These are phyloP conservation scores for Stomatorhinus ivindoensis DNA, from an alignment of 2,113 vertebrate species.

Conservation along the genomic window DNA sequence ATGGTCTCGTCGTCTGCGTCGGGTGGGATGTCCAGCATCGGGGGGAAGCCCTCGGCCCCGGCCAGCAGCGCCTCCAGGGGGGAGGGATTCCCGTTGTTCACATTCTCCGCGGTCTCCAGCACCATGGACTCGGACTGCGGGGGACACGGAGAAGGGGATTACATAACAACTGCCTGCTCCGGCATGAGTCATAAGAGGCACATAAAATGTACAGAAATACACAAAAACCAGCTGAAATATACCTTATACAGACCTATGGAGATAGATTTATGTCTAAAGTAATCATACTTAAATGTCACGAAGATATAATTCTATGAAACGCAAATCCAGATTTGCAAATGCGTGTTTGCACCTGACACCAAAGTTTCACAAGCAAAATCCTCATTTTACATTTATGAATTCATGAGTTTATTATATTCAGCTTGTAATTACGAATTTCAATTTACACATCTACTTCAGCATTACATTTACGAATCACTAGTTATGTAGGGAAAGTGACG, in stretches of 20 bases:
- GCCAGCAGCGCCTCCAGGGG: constrained; percentile 92
- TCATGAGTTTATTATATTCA: not conserved
- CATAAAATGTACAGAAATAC: not conserved
- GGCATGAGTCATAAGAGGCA: not conserved
- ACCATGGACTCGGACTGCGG: constrained; percentile 94
- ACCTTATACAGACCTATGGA: not conserved
- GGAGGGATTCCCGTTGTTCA: constrained; percentile 95
- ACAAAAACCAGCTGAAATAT: not conserved
- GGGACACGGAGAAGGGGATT: constrained; percentile 33
- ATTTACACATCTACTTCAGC: not conserved
- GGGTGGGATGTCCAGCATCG: constrained; percentile 96
- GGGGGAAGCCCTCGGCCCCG: constrained; percentile 93
- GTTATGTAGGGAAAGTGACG: not conserved
- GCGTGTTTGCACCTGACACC: not conserved
- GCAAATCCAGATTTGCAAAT: not conserved
- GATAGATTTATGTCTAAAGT: not conserved
- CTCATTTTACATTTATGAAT: not conserved
- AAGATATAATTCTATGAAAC: not conserved
- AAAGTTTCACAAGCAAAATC: not conserved
- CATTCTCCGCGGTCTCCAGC: constrained; percentile 87
- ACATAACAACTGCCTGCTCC: constrained; percentile 24
- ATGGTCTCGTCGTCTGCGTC: constrained; percentile 98
- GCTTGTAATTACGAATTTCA: not conserved
- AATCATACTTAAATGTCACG: not conserved
- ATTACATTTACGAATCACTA: not conserved